These are phyloP conservation scores for Acheta domesticus DNA, from an alignment of 2,888 invertebrate genomes.

Conservation along the genomic window DNA sequence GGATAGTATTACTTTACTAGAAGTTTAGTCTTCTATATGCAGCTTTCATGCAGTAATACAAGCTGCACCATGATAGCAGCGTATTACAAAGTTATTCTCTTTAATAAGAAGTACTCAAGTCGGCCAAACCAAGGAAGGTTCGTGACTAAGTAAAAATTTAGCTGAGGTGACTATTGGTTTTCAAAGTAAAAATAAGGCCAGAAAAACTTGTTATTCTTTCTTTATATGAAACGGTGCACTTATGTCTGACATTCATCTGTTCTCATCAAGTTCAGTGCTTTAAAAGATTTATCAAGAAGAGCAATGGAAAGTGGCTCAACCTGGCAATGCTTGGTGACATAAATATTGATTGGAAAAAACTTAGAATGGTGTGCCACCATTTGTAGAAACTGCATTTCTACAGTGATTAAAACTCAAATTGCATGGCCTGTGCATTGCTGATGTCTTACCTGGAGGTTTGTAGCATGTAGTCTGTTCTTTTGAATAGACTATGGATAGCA, in stretches of 20 bases:
- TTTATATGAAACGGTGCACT: not conserved
- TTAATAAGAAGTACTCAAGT: not conserved
- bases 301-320: not conserved
- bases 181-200: not conserved
- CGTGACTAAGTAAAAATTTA: not conserved
- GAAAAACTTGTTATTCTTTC: not conserved
- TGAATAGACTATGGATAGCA: constrained; percentile 8
- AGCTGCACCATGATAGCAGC: not conserved
- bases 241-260: not conserved
- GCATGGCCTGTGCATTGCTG: not conserved
- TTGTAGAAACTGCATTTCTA: not conserved
- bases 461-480: not conserved
- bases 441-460: not conserved
- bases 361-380: not conserved
- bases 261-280: not conserved
- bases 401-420: not conserved
- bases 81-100: not conserved
- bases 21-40: constrained; percentile 36
- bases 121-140: not conserved
- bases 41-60: constrained; percentile 25
- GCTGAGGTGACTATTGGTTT: not conserved
- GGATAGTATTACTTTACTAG: constrained; percentile 32
- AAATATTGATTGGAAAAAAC: not conserved
- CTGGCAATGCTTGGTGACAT: constrained; percentile 6
- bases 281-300: not conserved